A percentile compares a stretch with the other conserved stretches of the same genome.
phyloP scores from a whole-genome alignment of 2,888 invertebrate genomes.

The Dusona sp. region DNA sequence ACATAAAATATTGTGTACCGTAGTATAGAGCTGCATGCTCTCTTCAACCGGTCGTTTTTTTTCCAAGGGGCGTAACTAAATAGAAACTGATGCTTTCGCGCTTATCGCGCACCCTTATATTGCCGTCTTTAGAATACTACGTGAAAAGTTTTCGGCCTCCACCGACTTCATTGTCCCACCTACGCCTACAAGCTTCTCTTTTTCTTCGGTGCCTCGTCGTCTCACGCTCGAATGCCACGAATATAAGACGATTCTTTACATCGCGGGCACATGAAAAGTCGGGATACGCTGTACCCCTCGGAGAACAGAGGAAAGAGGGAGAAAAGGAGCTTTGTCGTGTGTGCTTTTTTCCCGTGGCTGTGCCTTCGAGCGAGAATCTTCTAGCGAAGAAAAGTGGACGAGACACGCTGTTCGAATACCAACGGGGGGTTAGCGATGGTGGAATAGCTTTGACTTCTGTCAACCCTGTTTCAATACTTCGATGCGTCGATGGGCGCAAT shows the following conservation, averaged over 20 bases:
- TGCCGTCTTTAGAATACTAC: conserved; percentile 76
- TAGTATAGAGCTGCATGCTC: conserved; percentile 67
- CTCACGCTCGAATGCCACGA: conserved; percentile 54
- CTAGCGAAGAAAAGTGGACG: conserved; percentile 74
- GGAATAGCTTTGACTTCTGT: conserved; percentile 62
- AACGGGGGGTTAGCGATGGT: conserved; percentile 62
- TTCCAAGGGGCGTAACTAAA: conserved; percentile 78
- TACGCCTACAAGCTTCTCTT: conserved; percentile 48
- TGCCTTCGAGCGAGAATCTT: conserved; percentile 63
- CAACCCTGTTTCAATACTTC: conserved; percentile 65
- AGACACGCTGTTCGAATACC: conserved; percentile 75
- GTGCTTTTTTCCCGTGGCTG: conserved; percentile 56
- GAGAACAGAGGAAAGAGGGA: not conserved
- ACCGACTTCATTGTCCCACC: conserved; percentile 58
- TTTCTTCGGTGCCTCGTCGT: conserved; percentile 42
- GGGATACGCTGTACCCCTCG: conserved; percentile 42
- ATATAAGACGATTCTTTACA: conserved; percentile 81
- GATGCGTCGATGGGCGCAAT: conserved; percentile 48
- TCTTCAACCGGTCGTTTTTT: conserved; percentile 63
- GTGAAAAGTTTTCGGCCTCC: conserved; percentile 76
- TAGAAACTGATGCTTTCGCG: conserved; percentile 79
- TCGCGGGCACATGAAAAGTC: conserved; percentile 74
- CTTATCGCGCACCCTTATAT: conserved; percentile 78
- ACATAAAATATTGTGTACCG: conserved; percentile 49
- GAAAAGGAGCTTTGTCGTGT: conserved; percentile 38